phyloP scores from a whole-genome alignment of 1,140 invertebrate genomes.

The Drosophila yakuba region DNA sequence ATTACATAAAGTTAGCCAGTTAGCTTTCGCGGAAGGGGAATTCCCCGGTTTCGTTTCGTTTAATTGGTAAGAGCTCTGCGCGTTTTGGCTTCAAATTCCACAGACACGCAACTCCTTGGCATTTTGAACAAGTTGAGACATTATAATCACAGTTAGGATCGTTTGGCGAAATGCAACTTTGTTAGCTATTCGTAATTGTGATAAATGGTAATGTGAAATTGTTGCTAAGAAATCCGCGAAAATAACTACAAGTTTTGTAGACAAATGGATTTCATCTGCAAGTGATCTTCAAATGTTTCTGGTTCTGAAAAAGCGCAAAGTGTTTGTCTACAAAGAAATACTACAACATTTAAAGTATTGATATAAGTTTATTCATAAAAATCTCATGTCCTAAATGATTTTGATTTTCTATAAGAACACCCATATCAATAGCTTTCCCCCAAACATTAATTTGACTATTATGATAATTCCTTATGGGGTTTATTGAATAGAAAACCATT shows the following conservation, averaged over 20 bases:
- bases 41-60: not conserved
- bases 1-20: conserved; percentile 58
- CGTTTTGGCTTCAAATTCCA: conserved; percentile 31
- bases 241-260: not conserved
- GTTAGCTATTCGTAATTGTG: conserved; percentile 22
- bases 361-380: no score
- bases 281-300: not conserved
- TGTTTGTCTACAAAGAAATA: no score
- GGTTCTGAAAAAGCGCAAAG: no score
- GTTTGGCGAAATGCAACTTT: conserved; percentile 33
- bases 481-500: conserved; percentile 19
- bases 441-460: not conserved
- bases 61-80: conserved; percentile 46
- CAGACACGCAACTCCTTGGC: conserved; percentile 44
- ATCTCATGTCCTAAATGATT: not conserved
- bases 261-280: no score
- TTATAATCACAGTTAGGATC: conserved; percentile 62
- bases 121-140: conserved; percentile 70
- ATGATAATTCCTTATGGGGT: no score
- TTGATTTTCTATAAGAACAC: not conserved
- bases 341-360: no score
- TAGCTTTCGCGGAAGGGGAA: not conserved
- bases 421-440: not conserved
- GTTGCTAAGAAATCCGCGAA: not conserved
- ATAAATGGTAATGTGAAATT: conserved; percentile 24